Evolutionary conservation across 2,113 vertebrate genomes (phyloP).

Genomic region (Amblyopsis rosae): DNA sequence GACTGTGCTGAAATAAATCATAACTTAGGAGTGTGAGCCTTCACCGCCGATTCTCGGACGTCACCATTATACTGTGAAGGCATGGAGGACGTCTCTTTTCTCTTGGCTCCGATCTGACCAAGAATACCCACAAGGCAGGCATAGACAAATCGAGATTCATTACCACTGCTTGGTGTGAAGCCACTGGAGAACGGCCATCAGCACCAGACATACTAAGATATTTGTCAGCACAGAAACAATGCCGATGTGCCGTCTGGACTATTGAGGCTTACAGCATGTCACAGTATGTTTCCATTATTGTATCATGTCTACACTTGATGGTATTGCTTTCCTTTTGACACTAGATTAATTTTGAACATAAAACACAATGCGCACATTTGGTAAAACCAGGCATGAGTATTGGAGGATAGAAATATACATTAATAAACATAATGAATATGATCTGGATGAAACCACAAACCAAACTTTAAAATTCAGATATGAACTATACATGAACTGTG

Average conservation of each 20-base stretch:
- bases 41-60: background rate
- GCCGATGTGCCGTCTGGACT: constrained; percentile 9
- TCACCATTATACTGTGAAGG: constrained; percentile 1
- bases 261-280: background rate
- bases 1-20: constrained; percentile 35
- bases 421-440: too few species aligned
- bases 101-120: constrained; percentile 36
- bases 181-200: constrained; percentile 41
- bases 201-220: constrained; percentile 13
- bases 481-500: background rate
- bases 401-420: too few species aligned
- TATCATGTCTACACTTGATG: too few species aligned
- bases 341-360: too few species aligned
- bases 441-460: background rate
- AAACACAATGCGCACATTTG: too few species aligned
- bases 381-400: too few species aligned
- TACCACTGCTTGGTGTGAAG: constrained; percentile 31
- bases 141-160: constrained; percentile 52
- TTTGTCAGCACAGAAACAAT: constrained; percentile 11
- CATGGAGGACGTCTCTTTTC: constrained; percentile 3
- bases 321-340: too few species aligned
- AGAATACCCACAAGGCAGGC: constrained; percentile 23
- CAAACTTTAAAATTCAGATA: background rate
- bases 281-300: constrained; percentile 9
- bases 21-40: constrained; percentile 20